Percentiles rank a stretch among this genome's conserved stretches.
phyloP scores from a whole-genome alignment of 2,888 invertebrate genomes.

The Caenorhabditis wallacei region DNA sequence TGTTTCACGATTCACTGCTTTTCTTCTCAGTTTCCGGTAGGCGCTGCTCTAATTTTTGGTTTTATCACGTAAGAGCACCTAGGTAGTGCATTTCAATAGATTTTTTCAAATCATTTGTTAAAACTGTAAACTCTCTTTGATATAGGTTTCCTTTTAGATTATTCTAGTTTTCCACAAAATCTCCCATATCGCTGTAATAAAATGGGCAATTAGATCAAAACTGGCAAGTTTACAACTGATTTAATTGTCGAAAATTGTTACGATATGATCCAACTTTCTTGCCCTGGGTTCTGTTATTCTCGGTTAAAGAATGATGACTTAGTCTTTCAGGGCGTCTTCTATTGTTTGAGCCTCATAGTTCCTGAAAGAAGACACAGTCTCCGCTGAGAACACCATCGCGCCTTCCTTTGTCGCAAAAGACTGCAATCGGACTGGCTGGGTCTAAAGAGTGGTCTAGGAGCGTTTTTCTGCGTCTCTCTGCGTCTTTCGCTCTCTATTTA shows the following conservation, averaged over 20 bases:
- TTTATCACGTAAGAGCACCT: slow-evolving; percentile 20
- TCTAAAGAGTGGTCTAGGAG: slow-evolving; percentile 27
- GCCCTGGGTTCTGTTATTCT: not conserved
- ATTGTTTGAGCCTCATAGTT: slow-evolving; percentile 25
- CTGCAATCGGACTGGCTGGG: slow-evolving; percentile 41
- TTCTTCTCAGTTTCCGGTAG: slow-evolving; percentile 22
- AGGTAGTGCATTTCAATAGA: not conserved
- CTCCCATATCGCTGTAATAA: not conserved
- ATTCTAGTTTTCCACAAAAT: not conserved
- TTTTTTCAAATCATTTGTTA: too few relatives aligned
- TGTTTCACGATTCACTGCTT: slow-evolving; percentile 45
- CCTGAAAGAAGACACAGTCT: slow-evolving; percentile 18
- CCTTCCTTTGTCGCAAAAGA: slow-evolving; percentile 45
- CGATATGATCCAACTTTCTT: slow-evolving; percentile 18
- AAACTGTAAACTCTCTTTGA: too few relatives aligned
- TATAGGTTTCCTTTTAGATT: not conserved
- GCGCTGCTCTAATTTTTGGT: slow-evolving; percentile 13
- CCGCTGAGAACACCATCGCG: slow-evolving; percentile 42
- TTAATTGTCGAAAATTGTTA: slow-evolving; percentile 11
- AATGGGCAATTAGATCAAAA: slow-evolving; percentile 1
- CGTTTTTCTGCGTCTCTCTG: slow-evolving; percentile 23
- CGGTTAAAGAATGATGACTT: not conserved
- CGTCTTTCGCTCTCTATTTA: slow-evolving; percentile 23
- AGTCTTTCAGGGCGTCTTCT: slow-evolving; percentile 22
- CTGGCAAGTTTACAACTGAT: not conserved